Evolutionary conservation across 2,113 vertebrate genomes (phyloP).

Genomic region (Cisticola juncidis): DNA sequence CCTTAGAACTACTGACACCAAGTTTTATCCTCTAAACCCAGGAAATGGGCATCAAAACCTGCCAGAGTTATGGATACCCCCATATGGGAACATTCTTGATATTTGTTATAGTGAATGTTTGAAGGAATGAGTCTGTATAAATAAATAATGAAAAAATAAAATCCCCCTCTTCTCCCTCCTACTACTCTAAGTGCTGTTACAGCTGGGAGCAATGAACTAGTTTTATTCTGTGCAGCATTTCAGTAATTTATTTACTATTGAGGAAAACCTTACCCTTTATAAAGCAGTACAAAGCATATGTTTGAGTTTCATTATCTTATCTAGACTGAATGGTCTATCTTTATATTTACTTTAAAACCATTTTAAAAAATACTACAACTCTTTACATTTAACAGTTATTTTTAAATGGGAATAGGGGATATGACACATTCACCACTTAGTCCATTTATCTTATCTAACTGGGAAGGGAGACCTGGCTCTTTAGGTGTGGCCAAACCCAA

Average conservation of each 20-base stretch:
- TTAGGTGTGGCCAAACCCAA: not conserved
- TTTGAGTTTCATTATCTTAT: not conserved
- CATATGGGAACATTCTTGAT: not conserved
- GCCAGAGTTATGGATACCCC: not conserved
- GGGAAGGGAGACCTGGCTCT: not conserved
- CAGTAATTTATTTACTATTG: not conserved
- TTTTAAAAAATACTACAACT: not conserved
- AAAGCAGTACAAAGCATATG: not conserved
- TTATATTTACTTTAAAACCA: not conserved
- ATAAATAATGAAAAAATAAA: not conserved
- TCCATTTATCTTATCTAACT: not conserved
- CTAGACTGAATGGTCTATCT: not conserved
- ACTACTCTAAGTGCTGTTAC: not conserved
- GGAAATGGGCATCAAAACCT: not conserved
- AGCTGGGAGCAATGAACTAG: not conserved
- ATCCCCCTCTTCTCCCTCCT: fast-evolving
- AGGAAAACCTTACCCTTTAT: not conserved
- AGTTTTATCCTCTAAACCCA: not conserved
- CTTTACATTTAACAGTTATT: not conserved
- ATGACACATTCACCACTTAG: not conserved
- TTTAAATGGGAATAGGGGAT: not conserved
- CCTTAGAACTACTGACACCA: not conserved
- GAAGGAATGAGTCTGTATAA: not conserved
- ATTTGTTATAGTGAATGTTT: not conserved
- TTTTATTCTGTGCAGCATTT: not conserved